Base-by-base conservation (phyloP, 2,888 invertebrate genomes). In the Spodoptera picta region DNA sequence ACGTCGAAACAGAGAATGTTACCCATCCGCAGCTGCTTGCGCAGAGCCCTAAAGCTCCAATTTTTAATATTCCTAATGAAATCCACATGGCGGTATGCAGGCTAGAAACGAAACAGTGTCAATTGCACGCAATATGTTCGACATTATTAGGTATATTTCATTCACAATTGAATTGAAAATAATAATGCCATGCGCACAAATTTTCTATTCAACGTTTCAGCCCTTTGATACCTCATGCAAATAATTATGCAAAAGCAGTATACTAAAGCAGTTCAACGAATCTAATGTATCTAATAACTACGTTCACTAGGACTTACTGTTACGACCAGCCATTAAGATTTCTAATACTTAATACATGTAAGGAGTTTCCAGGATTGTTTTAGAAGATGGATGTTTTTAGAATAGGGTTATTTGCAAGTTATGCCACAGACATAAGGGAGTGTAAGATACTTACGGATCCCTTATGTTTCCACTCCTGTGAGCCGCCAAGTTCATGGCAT, bases 381-480 rank as follows among this genome's bases (percentile, higher is more conserved):
- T 6, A 2, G 36, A 7, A 36, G 36, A 36, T 36, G 36, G 36
- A 9, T 5, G 36, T 36, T 36, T 7, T 7, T 36, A 36, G 36
- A 36, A 36, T 6, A 36, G 36, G 36, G 36, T 9, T 36, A 36
- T 36, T 6, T 36, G 9, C 36, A 36, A 6, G 5, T 36, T 36
- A 4, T 7, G 1, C 7, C 5, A 36, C 36, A 9, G 36, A 36
- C 9, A 9, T 7, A 36, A 36, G 1, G 36, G 36, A 7, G 36
- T 7, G 36, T 36, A 24, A 45, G 14, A 41, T 0, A 19, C 73
- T 67, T 14, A 98, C 98, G 79, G 96, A 92, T 69, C 96, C 96
- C 71, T 96, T 97, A 85, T 98, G 97, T 57, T 96, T 96, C 99
- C 99, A 99, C 83, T 98, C 98, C 90, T 99, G 99, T 74, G 97